phyloP scores from a whole-genome alignment of 2,113 vertebrate species.

The Phycodurus eques region DNA sequence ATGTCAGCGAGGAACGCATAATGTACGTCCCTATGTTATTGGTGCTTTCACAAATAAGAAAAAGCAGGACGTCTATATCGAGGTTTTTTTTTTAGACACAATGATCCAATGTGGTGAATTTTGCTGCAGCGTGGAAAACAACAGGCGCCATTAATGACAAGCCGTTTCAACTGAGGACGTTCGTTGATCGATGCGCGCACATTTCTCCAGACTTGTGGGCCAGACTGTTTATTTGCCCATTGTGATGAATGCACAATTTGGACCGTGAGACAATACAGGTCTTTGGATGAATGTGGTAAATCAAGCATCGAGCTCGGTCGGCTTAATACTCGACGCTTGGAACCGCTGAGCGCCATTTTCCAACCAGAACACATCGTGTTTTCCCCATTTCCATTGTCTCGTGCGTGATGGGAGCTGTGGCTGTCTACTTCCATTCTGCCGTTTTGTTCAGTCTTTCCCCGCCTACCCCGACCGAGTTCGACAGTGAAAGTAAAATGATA shows the following conservation, averaged over 20 bases:
- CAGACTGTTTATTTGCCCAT: slow-evolving; percentile 47
- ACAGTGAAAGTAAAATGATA: slow-evolving; percentile 56
- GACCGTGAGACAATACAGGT: slow-evolving; percentile 26
- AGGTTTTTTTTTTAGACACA: slow-evolving; percentile 5
- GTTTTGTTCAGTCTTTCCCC: slow-evolving; percentile 16
- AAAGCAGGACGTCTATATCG: not conserved
- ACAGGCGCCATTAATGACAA: slow-evolving; percentile 51
- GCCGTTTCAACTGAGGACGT: slow-evolving; percentile 21
- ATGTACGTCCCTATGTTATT: not conserved
- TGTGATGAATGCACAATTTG: slow-evolving; percentile 30
- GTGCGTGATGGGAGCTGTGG: slow-evolving; percentile 24
- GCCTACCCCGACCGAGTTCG: slow-evolving; percentile 3
- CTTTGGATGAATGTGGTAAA: slow-evolving; percentile 35
- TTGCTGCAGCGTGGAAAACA: slow-evolving; percentile 55
- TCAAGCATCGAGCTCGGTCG: slow-evolving; percentile 16
- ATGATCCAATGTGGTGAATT: slow-evolving; percentile 36
- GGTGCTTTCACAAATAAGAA: not conserved
- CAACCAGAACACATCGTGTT: slow-evolving; percentile 40
- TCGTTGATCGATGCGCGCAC: slow-evolving; percentile 22
- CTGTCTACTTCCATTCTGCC: not conserved
- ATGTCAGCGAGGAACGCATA: not conserved
- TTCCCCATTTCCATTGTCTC: slow-evolving; percentile 41
- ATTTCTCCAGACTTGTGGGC: slow-evolving; percentile 34
- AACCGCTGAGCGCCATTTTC: slow-evolving; percentile 47
- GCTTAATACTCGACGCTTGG: slow-evolving; percentile 22